These are phyloP conservation scores for Saxidomus purpurata DNA, from an alignment of 1,140 invertebrate species.

Conservation along the genomic window DNA sequence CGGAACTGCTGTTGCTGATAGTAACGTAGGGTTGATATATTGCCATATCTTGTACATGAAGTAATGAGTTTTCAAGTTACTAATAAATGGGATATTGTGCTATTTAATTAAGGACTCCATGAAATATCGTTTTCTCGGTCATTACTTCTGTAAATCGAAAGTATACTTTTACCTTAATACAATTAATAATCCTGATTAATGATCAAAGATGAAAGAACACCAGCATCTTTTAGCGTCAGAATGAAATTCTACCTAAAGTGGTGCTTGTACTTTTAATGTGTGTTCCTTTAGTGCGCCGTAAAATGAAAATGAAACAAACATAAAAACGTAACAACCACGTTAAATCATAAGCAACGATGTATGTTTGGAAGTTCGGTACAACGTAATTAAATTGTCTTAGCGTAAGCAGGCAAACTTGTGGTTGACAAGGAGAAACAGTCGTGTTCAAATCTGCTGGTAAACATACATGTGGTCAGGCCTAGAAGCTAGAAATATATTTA, in stretches of 20 bases:
- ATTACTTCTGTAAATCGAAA: too few species aligned
- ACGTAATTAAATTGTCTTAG: neutral
- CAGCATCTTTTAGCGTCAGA: neutral
- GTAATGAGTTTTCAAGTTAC: too few species aligned
- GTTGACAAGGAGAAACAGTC: neutral
- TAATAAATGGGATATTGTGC: too few species aligned
- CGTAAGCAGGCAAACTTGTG: too few species aligned
- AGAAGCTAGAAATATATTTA: too few species aligned
- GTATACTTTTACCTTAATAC: neutral
- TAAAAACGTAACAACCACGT: neutral
- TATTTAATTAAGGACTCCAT: too few species aligned
- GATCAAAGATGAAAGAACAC: neutral
- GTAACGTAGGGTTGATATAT: too few species aligned
- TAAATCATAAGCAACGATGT: neutral
- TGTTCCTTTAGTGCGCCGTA: neutral
- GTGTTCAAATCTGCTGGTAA: neutral
- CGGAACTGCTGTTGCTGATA: too few species aligned
- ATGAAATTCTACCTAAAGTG: slow-evolving; percentile 34
- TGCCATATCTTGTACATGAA: too few species aligned
- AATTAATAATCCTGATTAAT: slow-evolving; percentile 3
- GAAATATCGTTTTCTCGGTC: too few species aligned
- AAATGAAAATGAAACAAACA: slow-evolving; percentile 24
- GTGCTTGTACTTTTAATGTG: neutral
- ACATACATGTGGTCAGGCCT: too few species aligned
- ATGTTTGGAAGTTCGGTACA: neutral